Evolutionary conservation across 2,797 vertebrate species (phyloP).

Genomic region (Zalophus californianus): DNA sequence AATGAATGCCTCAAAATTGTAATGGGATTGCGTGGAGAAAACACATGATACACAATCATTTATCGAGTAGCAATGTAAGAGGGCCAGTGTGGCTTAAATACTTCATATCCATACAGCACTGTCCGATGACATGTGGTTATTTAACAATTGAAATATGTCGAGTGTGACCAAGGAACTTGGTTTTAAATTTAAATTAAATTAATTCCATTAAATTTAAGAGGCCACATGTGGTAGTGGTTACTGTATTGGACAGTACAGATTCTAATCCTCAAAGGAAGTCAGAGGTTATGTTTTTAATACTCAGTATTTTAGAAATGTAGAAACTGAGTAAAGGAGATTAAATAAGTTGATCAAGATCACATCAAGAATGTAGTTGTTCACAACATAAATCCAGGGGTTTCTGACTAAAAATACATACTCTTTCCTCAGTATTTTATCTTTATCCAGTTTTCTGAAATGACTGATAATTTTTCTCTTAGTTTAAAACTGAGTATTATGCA

Average conservation of each 20-base stretch:
- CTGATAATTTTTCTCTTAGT: slow-evolving; percentile 1
- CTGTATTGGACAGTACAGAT: not conserved
- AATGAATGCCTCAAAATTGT: not conserved
- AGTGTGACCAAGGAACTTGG: not conserved
- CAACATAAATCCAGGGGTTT: not conserved
- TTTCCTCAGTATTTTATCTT: not conserved
- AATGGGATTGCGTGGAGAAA: not conserved
- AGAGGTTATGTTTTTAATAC: slow-evolving; percentile 2
- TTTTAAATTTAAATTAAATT: not conserved
- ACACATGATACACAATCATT: not conserved
- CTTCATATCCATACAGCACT: not conserved
- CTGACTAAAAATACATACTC: not conserved
- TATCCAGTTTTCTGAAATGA: not conserved
- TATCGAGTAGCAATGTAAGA: not conserved
- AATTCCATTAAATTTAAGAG: slow-evolving; percentile 6
- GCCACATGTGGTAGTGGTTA: not conserved
- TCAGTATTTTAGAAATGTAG: slow-evolving; percentile 33
- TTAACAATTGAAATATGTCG: not conserved
- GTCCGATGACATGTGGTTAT: not conserved
- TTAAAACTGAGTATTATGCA: not conserved
- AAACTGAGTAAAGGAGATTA: not conserved
- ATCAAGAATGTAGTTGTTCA: not conserved
- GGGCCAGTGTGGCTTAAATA: not conserved
- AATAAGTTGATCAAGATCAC: not conserved
- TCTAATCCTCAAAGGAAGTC: not conserved